phyloP scores from a whole-genome alignment of 2,113 vertebrate genomes.

The Peromyscus polionotus region DNA sequence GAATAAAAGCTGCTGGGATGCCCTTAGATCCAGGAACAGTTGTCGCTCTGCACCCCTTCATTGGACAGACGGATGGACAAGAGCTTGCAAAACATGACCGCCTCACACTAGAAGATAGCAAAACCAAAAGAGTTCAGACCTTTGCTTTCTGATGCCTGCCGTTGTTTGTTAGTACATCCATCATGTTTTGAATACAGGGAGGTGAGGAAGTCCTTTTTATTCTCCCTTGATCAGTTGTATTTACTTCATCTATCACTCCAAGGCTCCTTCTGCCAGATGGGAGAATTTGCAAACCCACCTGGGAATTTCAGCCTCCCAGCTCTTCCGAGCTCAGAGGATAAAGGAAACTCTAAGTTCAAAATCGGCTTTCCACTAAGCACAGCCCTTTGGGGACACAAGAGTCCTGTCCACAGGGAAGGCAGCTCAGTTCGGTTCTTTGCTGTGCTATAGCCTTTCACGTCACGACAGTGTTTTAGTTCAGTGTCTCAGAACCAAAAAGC shows the following conservation, averaged over 20 bases:
- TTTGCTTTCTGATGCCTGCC: background rate
- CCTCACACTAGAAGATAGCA: background rate
- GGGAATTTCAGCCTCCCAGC: background rate
- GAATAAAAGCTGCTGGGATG: background rate
- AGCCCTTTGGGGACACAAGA: background rate
- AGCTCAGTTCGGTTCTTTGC: background rate
- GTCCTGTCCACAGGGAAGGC: background rate
- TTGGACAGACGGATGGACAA: background rate
- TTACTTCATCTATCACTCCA: background rate
- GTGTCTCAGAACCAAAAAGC: background rate
- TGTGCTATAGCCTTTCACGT: background rate
- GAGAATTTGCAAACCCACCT: background rate
- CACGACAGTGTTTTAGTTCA: background rate
- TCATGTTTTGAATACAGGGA: background rate
- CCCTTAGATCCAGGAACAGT: background rate
- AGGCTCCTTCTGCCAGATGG: background rate
- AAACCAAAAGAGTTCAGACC: background rate
- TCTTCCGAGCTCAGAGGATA: background rate
- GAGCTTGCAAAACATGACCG: background rate
- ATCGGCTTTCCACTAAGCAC: background rate
- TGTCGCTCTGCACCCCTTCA: background rate
- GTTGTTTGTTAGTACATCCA: background rate
- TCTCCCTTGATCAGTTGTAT: background rate
- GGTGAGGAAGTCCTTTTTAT: background rate
- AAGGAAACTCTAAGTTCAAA: slow-evolving; percentile 34